Evolutionary conservation across 2,888 invertebrate species (phyloP), one percentile per base, ranked within the genome.

Genomic region (Netelia melanura): DNA sequence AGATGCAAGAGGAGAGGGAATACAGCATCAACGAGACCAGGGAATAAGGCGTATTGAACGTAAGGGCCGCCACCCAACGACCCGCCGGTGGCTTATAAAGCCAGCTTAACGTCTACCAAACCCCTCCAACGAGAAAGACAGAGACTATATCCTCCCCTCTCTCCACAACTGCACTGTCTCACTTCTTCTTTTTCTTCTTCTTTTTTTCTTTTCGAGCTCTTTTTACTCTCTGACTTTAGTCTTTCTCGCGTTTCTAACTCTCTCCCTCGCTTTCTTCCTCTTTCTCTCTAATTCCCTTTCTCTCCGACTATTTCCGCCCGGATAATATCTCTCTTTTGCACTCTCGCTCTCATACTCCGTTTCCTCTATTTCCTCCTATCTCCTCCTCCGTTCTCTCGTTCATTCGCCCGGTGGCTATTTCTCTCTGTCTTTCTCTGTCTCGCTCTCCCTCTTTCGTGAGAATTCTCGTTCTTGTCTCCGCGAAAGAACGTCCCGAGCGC

Each of bases 51-150:
- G 87, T 86, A 86, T 88, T 87, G 87, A 86, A 87, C 87, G 86
- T 89, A 88, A 89, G 89, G 85, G 86, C 83, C 68, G 81, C 83
- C 86, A 88, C 86, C 83, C 86, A 87, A 87, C 88, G 88, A 89
- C 85, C 86, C 89, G 76, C 75, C 82, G 84, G 87, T 86, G 87
- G 88, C 86, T 87, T 89, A 89, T 89, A 89, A 89, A 88, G 88
- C 88, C 86, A 85, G 87, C 88, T 90, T 90, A 89, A 88, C 88
- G 87, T 88, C 82, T 83, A 81, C 83, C 77, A 62, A 81, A 72
- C 74, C 83, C 80, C 61, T 78, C 78, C 77, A 84, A 76, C 82
- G 64, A 72, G 64, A 72, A 77, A 72, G 83, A 68, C 65, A 75
- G 58, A 70, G 48, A 79, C 84, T 78, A 75, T 52, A 72, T 82